These are phyloP conservation scores for Lucinisca nassula DNA, from an alignment of 2,888 invertebrate genomes.

Conservation along the genomic window DNA sequence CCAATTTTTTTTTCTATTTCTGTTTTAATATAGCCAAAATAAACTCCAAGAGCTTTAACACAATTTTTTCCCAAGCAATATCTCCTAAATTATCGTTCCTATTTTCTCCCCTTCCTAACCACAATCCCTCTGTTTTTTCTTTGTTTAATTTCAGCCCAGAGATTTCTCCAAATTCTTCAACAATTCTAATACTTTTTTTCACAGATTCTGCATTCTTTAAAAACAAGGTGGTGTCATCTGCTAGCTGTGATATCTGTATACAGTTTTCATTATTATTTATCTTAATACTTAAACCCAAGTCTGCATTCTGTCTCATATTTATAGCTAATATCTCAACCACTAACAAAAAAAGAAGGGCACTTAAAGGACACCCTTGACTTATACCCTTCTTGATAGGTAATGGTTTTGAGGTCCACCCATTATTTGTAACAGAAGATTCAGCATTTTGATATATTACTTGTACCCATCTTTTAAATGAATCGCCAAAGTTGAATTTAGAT, in stretches of 20 bases:
- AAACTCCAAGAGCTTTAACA: not conserved
- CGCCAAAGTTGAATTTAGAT: slow-evolving; percentile 10
- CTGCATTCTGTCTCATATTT: not conserved
- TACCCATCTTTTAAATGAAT: not conserved
- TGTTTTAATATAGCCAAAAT: not conserved
- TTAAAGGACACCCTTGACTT: slow-evolving; percentile 21
- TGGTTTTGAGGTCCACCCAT: slow-evolving; percentile 2
- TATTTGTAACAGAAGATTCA: not conserved
- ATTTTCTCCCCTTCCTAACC: too few relatives aligned
- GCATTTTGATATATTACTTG: not conserved
- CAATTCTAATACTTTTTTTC: not conserved
- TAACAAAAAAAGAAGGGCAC: slow-evolving; percentile 20
- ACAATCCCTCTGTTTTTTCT: not conserved
- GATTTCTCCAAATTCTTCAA: not conserved
- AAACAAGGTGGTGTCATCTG: slow-evolving; percentile 26
- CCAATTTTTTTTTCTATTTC: too few relatives aligned
- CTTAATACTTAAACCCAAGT: too few relatives aligned
- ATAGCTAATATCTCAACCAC: slow-evolving; percentile 8
- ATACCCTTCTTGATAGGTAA: not conserved
- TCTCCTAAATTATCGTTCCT: not conserved
- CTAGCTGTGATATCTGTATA: not conserved
- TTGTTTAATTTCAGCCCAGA: not conserved
- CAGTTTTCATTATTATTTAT: too few relatives aligned
- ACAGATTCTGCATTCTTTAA: not conserved
- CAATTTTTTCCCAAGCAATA: not conserved